Conservation (phyloP, 2,888 invertebrate genomes). For the Proisotoma minuta region DNA sequence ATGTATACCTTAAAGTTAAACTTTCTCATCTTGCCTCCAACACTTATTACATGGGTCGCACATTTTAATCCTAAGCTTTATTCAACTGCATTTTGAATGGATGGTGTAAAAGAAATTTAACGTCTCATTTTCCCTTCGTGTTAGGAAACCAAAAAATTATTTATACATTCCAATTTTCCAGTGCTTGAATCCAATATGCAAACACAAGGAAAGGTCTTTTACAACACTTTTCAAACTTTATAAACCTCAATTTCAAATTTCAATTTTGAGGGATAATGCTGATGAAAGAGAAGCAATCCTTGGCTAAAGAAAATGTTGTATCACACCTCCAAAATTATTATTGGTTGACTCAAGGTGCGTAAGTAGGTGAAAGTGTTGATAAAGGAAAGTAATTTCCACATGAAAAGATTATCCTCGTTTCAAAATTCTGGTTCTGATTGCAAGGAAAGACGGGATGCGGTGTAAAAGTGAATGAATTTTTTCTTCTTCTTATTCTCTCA, state of each 20-base stretch:
- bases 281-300: no score
- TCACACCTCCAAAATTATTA: background rate
- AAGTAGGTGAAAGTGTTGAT: background rate
- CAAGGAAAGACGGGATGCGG: background rate
- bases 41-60: background rate
- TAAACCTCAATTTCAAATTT: background rate
- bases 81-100: no score
- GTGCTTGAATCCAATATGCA: background rate
- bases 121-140: no score
- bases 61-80: no score
- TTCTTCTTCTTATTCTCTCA: no score
- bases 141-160: no score
- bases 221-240: background rate
- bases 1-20: no score
- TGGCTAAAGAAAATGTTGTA: no score
- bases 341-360: background rate
- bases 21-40: no score
- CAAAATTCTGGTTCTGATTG: background rate
- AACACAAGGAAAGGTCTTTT: background rate
- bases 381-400: conserved; percentile 13
- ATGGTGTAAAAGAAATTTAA: no score
- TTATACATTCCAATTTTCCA: conserved; percentile 2
- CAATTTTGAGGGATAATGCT: conserved; percentile 1
- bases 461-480: no score
- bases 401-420: conserved; percentile 5